Percentiles rank a stretch among this genome's conserved stretches.
phyloP scores from a whole-genome alignment of 2,113 vertebrate genomes.

The Paralichthys olivaceus region DNA sequence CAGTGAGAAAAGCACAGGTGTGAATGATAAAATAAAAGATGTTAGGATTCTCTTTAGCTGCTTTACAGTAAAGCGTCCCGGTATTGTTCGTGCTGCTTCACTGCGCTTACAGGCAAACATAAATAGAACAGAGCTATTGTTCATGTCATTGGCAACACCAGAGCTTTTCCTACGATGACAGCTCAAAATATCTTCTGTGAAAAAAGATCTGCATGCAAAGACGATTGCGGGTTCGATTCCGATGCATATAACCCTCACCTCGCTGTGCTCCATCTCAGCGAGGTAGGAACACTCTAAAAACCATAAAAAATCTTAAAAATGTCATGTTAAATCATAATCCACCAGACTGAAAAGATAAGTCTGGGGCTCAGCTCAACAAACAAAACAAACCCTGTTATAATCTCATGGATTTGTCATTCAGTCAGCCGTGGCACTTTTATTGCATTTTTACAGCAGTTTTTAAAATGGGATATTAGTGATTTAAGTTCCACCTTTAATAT shows the following conservation, averaged over 20 bases:
- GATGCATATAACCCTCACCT: too few species aligned
- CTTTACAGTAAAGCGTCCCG: background rate
- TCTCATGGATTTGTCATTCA: constrained; percentile 12
- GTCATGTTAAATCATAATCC: background rate
- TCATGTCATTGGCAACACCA: background rate
- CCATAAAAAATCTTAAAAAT: background rate
- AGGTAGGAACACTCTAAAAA: background rate
- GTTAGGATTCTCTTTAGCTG: background rate
- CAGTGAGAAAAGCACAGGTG: background rate
- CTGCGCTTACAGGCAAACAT: background rate
- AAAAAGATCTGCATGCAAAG: background rate
- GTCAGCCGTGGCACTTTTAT: constrained; percentile 18
- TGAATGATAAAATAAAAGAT: background rate
- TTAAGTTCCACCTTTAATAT: constrained; percentile 31
- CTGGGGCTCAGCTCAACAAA: constrained; percentile 7
- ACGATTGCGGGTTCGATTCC: background rate
- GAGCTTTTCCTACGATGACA: background rate
- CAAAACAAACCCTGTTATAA: constrained; percentile 6
- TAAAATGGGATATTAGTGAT: background rate
- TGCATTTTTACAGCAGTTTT: constrained; percentile 31
- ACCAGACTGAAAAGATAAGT: background rate
- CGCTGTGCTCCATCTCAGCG: background rate
- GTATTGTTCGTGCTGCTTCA: background rate
- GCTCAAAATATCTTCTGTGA: background rate
- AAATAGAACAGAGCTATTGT: constrained; percentile 11